These are phyloP conservation scores for Microctenopoma stevenorrisi DNA, from an alignment of 2,797 vertebrate species.

Conservation along the genomic window DNA sequence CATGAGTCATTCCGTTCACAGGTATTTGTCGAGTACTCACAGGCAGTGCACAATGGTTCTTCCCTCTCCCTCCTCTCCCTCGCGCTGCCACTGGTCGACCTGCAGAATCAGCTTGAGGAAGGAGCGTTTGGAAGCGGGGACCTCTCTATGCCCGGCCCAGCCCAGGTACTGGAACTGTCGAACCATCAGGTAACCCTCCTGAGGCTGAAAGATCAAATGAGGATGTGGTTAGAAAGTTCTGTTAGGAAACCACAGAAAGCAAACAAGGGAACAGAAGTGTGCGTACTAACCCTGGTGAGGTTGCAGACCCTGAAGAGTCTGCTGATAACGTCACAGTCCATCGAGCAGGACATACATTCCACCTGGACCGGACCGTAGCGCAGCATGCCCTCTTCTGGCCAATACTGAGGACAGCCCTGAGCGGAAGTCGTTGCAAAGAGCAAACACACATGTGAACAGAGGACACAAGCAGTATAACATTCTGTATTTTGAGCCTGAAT, in stretches of 20 bases:
- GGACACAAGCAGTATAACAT: too few species aligned
- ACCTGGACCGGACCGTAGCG: constrained; percentile 97
- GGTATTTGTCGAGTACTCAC: constrained; percentile 81
- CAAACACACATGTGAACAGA: too few species aligned
- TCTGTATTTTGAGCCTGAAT: too few species aligned
- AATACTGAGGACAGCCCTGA: constrained; percentile 98
- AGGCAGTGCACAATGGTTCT: constrained; percentile 96
- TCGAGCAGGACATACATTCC: constrained; percentile 97
- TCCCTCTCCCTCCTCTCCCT: constrained; percentile 97
- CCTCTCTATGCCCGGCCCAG: constrained; percentile 95
- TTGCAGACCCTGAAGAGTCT: constrained; percentile 99
- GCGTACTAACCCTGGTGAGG: constrained; percentile 91
- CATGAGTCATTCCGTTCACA: neutral
- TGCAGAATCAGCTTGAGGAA: constrained; percentile 98
- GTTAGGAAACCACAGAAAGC: neutral
- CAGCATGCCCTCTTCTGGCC: constrained; percentile 96
- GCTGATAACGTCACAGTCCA: constrained; percentile 98
- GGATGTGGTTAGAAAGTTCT: too few species aligned
- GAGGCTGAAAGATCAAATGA: constrained; percentile 83
- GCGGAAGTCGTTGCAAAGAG: neutral
- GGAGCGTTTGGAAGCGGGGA: constrained; percentile 96
- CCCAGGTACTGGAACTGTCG: constrained; percentile 98
- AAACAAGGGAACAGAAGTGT: accelerated
- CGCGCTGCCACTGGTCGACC: constrained; percentile 99
- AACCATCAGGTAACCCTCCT: constrained; percentile 98